A percentile compares a stretch with the other conserved stretches of the same genome.
These are phyloP conservation scores for Spicauda simplicius DNA, from an alignment of 2,888 invertebrate genomes.

Conservation along the genomic window DNA sequence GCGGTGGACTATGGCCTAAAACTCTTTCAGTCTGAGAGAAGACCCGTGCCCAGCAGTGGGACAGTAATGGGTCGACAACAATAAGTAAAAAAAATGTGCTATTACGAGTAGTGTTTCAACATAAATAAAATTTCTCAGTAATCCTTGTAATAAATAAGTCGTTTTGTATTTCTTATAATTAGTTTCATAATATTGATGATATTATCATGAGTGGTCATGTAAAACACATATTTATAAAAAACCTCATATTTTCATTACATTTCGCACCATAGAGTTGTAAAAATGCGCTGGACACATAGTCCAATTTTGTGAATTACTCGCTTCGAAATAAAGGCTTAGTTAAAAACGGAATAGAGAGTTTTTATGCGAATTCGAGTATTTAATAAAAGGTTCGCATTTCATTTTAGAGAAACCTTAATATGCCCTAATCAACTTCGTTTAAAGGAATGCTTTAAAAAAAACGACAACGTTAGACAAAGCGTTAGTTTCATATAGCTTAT, in stretches of 20 bases:
- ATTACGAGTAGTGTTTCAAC: no score
- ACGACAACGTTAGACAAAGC: slow-evolving; percentile 52
- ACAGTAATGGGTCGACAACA: no score
- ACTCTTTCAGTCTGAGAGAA: no score
- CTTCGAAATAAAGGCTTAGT: slow-evolving; percentile 63
- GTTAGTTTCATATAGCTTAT: slow-evolving; percentile 46
- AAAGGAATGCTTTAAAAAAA: slow-evolving; percentile 43
- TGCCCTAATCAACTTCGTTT: slow-evolving; percentile 60
- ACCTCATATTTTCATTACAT: not conserved
- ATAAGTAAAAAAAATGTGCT: no score
- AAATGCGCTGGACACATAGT: slow-evolving; percentile 61
- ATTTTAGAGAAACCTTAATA: slow-evolving; percentile 49
- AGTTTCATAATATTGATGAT: no score
- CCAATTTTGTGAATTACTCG: slow-evolving; percentile 59
- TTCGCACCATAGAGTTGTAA: slow-evolving; percentile 54
- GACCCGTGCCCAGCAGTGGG: no score
- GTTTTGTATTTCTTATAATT: no score
- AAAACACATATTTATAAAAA: not conserved
- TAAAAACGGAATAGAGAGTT: slow-evolving; percentile 50
- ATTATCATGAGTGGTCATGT: no score
- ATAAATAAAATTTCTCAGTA: no score
- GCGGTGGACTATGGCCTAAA: no score
- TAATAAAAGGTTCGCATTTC: slow-evolving; percentile 41
- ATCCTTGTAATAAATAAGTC: no score
- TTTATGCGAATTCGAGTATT: slow-evolving; percentile 35